Conservation (phyloP, 2,113 vertebrate genomes). For the Ammodytes dubius region DNA sequence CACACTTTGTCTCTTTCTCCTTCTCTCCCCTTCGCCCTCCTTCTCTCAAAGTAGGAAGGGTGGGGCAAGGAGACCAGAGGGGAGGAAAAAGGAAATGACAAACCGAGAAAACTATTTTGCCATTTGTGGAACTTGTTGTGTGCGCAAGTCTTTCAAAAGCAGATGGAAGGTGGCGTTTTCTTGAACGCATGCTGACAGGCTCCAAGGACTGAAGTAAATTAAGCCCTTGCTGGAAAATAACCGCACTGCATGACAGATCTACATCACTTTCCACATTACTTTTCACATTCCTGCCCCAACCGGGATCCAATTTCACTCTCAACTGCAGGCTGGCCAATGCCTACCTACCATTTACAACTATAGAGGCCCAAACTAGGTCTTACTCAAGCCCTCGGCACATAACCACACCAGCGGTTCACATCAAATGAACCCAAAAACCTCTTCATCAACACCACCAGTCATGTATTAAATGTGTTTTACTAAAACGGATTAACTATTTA, state of each 20-base stretch:
- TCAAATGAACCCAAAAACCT: background rate
- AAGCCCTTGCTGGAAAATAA: conserved; percentile 68
- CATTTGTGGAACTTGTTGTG: conserved; percentile 78
- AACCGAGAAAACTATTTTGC: conserved; percentile 78
- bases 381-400: conserved; percentile 11
- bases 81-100: conserved; percentile 75
- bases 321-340: conserved; percentile 51
- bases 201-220: conserved; percentile 60
- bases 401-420: background rate
- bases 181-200: conserved; percentile 36
- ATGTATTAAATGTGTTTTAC: background rate
- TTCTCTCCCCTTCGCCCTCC: background rate
- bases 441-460: background rate
- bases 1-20: background rate
- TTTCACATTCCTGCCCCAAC: conserved; percentile 67
- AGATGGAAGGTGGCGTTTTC: conserved; percentile 54
- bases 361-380: conserved; percentile 11
- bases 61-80: conserved; percentile 41
- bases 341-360: conserved; percentile 38
- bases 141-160: conserved; percentile 26
- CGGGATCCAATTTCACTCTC: conserved; percentile 61
- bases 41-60: conserved; percentile 42
- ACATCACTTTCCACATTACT: conserved; percentile 73
- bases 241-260: conserved; percentile 57
- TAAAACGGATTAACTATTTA: background rate